Percentiles rank a stretch among this genome's conserved stretches.
These are phyloP conservation scores for Eupithecia insigniata DNA, from an alignment of 2,888 invertebrate species.

Conservation along the genomic window DNA sequence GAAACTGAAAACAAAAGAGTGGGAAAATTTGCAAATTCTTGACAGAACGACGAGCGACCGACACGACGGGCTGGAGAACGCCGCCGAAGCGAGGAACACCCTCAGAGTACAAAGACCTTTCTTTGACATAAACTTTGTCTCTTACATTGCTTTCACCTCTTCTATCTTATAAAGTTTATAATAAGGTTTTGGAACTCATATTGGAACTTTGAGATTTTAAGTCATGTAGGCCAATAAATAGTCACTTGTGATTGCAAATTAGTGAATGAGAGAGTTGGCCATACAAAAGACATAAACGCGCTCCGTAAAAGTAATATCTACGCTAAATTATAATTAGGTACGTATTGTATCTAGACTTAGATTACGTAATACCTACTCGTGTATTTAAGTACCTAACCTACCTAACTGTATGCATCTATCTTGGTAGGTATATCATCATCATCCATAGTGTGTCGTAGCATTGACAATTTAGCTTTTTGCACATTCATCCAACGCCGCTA, in stretches of 20 bases:
- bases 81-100: too few relatives aligned
- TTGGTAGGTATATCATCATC: too few relatives aligned
- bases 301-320: neutral
- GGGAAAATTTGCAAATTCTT: too few relatives aligned
- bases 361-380: neutral
- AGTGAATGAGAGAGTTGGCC: neutral
- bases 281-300: conserved; percentile 28
- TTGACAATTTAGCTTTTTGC: too few relatives aligned
- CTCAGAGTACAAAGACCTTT: neutral
- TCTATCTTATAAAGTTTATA: neutral
- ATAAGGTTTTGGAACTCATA: neutral
- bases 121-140: neutral
- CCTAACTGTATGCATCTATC: neutral
- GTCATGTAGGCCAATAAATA: neutral
- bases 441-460: too few relatives aligned
- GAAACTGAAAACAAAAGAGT: too few relatives aligned
- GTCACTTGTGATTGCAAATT: neutral
- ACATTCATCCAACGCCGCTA: too few relatives aligned
- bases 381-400: neutral
- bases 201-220: neutral
- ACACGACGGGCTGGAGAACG: too few relatives aligned
- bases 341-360: too few relatives aligned
- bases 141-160: neutral
- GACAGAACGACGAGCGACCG: too few relatives aligned
- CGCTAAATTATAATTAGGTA: neutral